Evolutionary conservation across 1,140 invertebrate genomes (phyloP), one percentile per base, ranked within the genome.

Genomic region (Dinothrombium tinctorium): DNA sequence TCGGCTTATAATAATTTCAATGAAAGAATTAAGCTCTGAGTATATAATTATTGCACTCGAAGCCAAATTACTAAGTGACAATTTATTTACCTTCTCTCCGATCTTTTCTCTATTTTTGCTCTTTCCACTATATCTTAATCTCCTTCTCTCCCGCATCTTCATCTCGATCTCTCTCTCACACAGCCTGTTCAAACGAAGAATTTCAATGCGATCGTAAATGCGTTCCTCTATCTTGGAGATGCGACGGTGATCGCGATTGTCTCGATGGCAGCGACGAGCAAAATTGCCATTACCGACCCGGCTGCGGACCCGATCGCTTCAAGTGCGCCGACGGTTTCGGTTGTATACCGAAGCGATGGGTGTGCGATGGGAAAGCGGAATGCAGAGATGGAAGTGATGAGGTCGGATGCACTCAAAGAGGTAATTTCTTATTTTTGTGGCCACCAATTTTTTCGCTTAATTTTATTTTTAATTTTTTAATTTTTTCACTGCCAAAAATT

Each of bases 151-250:
- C 28, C 15, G 11, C 12, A 8, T 20, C 17, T 32, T 32, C 17
- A 17, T 12, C 17, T 4, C 12, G 4, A 32, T 32, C 12, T 7
- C 17, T 32, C 29, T 14, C n/a, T 14, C 29, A 32, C 5, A 19
- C 29, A 48, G 47, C 41, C 15, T 48, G 47, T 33, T 48, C 44
- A 4, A 40, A 22, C n/a, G 47, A 48, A 23, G 47, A 48, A 17
- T 67, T 62, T 19, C 69, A 69, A 40, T 66, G 62, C 42, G 58
- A 57, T 20, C 42, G 49, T 37, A 50, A 47, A 26, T 63, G 71
- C 51, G 56, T 62, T 42, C 51, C 53, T 17, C 78, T 73, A 21
- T 68, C 75, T 42, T 46, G 38, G 47, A 31, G 36, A 23, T 41
- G 41, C 33, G 40, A 49, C 25, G 41, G 45, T 21, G 51, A n/a